Evolutionary conservation across 2,113 vertebrate genomes (phyloP), one percentile per base, ranked within the genome.

Genomic region (Oncorhynchus keta): DNA sequence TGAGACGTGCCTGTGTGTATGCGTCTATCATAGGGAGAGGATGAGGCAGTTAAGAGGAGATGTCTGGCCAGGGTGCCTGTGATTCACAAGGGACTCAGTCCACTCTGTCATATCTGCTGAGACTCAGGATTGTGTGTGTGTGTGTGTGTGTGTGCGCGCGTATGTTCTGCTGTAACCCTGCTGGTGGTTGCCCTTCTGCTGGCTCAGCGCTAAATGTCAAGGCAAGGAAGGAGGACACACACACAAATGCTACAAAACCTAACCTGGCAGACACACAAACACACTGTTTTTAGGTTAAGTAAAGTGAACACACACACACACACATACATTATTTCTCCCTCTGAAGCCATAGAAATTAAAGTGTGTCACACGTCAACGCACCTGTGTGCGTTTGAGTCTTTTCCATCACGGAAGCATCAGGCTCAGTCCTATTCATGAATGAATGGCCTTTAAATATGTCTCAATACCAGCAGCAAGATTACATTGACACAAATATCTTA

Each of bases 401-500:
- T 49, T 71, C 14, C 22, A 51, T 92, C 91, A 90, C 84, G 87
- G 88, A 90, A 83, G 45, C 84, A 48, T 76, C 86, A 32, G 78
- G 76, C 84, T 30, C 66, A 78, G 67, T 75, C 77, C 79, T 86
- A 82, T 87, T 86, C 88, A 90, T 89, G 85, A 89, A 91, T 88
- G 88, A 91, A 89, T 81, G 83, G 78, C 82, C 82, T 79, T 88
- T 83, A 82, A 77, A 83, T 51, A 79, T 76, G 67, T 68, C 13
- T 39, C 62, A 78, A 68, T 24, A 67, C 81, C 72, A 79, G 78
- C 76, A 71, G 48, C 70, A 85, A 86, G 77, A 81, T 83, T 85
- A 89, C 84, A 79, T 84, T 83, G 87, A 85, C 91, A 84, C 74
- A 90, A 92, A 91, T 90, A 91, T 90, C 84, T 55, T 70, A 75